Base-by-base conservation (phyloP, 2,113 vertebrate genomes). In the Misgurnus mizolepis region DNA sequence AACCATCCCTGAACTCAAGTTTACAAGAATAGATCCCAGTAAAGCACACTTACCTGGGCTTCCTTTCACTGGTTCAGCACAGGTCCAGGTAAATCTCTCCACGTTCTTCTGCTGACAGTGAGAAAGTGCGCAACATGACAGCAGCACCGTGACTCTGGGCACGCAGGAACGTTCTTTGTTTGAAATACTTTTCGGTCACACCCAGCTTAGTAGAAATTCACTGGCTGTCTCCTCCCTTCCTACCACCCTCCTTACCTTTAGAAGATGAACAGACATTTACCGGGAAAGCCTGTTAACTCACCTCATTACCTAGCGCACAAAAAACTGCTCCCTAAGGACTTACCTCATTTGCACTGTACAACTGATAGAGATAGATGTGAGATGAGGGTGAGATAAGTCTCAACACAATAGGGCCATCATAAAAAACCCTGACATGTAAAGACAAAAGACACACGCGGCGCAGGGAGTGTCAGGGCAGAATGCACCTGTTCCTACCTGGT, bases 191-290 rank as follows among this genome's bases (percentile, higher is more conserved):
- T 83, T 39, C 68, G 79, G 91, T 92, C 92, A 93, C 95, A 91
- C 96, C 96, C 95, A 92, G 68, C 67, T 86, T 93, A 92, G 93
- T 91, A 92, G 92, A 88, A 84, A 88, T 90, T 92, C 91, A 87
- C 86, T 92, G 10, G 5, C 39, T 80, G 14, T 47, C 55, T 68
- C 80, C 27, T 27, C 70, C 70, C 79, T 80, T 73, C 66, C 78
- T 65, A 68, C 41, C 87, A 69, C 80, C 15, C 11, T 56, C n/a
- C 17, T 64, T 34, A 80, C 78, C 78, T 77, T 67, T 14, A 39
- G 1, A n/a, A 83, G 82, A 71, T 83, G 39, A 69, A 58, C 40
- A 11, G 34, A 49, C 55, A 80, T 47, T 34, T 15, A 68, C 55
- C 12, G n/a, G 50, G 41, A 50, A 43, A 53, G 53, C 60, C 66